Base-by-base conservation (phyloP, 2,113 vertebrate species). In the Morone chrysops region DNA sequence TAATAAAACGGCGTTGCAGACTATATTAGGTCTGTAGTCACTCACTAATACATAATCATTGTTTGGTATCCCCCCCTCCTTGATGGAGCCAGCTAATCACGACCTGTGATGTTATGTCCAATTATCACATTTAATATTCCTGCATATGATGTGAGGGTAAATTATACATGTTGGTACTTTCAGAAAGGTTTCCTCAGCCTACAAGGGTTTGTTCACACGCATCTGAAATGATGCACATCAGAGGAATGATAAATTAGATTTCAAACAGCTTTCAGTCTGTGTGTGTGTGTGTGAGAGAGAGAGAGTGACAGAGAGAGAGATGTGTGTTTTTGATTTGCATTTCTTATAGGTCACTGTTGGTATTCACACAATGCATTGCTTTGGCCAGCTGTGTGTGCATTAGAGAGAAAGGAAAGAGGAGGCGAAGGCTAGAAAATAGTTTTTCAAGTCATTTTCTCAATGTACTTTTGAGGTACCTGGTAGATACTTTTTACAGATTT, bases 281-380 rank as follows among this genome's bases (percentile, higher is more conserved):
- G 57, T 22, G 31, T 31, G 31, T 31, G 31, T 31, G 31, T 31
- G 31, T 31, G 31, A 22, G 16, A 41, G 45, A 16, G 16, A 13
- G 65, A 10, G 45, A 54, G 20, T 20, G 13, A 31, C 12, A 43
- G 47, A 17, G 17, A 13, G 65, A 17, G 40, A 16, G n/a, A 45
- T 61, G 56, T 9, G n/a, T 16, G 43, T 74, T n/a, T 74, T 45
- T 17, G 1, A 75, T 89, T 83, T 80, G 53, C 74, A 89, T 88
- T 65, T 75, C 47, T 77, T 60, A 80, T 74, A 75, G 57, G 66
- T 76, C 72, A 81, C 43, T 31, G 50, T 70, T 73, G 48, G 41
- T 68, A 69, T 80, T 83, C 0, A 11, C 7, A 65, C 43, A 61
- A 59, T 51, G 25, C 12, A 53, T 7, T 0, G 0, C 11, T 57